Evolutionary conservation across 2,797 vertebrate genomes (phyloP).

Genomic region (Epinephelus awoara): DNA sequence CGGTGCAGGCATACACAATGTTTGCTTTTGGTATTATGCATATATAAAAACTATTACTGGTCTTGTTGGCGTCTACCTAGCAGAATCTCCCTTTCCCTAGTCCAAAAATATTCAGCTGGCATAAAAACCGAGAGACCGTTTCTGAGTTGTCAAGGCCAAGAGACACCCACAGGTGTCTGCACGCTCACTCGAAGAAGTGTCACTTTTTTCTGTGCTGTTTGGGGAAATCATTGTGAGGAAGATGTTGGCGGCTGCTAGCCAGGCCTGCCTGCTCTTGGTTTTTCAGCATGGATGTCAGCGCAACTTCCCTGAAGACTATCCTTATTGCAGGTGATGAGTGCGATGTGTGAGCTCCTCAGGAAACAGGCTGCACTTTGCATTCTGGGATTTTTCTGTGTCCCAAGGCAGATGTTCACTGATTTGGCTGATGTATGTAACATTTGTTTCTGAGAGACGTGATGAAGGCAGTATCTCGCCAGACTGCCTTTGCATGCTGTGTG

Average conservation of each 20-base stretch:
- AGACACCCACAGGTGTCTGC: constrained; percentile 69
- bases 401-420: constrained; percentile 46
- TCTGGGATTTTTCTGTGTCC: constrained; percentile 36
- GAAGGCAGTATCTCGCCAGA: constrained; percentile 23
- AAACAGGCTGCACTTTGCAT: constrained; percentile 44
- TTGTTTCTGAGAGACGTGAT: constrained; percentile 24
- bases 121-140: constrained; percentile 52
- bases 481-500: constrained; percentile 28
- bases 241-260: constrained; percentile 18
- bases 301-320: constrained; percentile 36
- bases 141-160: constrained; percentile 55
- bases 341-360: constrained; percentile 23
- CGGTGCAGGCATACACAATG: not conserved
- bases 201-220: constrained; percentile 58
- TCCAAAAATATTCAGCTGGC: constrained; percentile 61
- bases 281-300: constrained; percentile 32
- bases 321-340: constrained; percentile 42
- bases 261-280: constrained; percentile 23
- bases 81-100: constrained; percentile 28
- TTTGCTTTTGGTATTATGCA: constrained; percentile 4
- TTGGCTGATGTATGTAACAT: constrained; percentile 26
- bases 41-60: constrained; percentile 28
- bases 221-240: constrained; percentile 34
- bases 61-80: constrained; percentile 25
- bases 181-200: constrained; percentile 48